Evolutionary conservation across 1,140 invertebrate genomes (phyloP).

Genomic region (Nilaparvata lugens): DNA sequence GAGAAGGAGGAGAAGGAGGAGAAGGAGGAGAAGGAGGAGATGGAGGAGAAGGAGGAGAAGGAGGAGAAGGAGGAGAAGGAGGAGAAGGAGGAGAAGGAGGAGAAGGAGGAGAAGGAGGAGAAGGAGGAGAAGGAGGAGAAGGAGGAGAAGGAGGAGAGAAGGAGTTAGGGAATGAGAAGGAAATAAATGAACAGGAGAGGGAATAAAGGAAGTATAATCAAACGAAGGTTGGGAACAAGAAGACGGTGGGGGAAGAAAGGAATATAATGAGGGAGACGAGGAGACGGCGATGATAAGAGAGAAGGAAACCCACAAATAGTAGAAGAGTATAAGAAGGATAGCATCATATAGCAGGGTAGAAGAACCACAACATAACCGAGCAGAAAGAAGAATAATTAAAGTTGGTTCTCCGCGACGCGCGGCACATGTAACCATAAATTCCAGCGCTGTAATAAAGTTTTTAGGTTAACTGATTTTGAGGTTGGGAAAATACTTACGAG

Average conservation of each 20-base stretch:
- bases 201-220: not conserved
- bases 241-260: not conserved
- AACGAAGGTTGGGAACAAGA: not conserved
- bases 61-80: not conserved
- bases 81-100: not conserved
- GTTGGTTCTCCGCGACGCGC: no score
- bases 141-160: not conserved
- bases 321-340: no score
- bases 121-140: not conserved
- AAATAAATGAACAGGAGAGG: no score
- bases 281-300: no score
- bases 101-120: not conserved
- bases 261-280: no score
- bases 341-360: no score
- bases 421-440: no score
- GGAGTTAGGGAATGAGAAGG: not conserved
- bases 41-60: not conserved
- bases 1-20: not conserved
- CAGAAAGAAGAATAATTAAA: no score
- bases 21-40: not conserved
- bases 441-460: no score
- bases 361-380: no score
- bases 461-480: not conserved
- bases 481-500: slow-evolving; percentile 36
- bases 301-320: no score